Conservation (phyloP, 2,888 invertebrate genomes). For the Peribatodes rhomboidaria region DNA sequence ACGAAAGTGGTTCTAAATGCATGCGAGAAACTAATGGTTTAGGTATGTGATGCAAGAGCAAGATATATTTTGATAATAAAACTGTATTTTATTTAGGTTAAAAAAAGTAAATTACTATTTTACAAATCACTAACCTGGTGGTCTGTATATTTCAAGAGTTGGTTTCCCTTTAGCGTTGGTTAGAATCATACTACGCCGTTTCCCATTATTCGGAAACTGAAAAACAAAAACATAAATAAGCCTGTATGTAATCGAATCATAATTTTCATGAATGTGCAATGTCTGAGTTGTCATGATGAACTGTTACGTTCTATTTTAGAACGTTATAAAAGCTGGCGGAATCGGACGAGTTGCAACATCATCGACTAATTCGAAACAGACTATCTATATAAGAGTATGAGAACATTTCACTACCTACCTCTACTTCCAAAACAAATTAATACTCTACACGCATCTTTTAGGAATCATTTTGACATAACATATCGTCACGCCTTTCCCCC, state of each 20-base stretch:
- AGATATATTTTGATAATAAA: background rate
- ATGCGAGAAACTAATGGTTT: background rate
- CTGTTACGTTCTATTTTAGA: conserved; percentile 65
- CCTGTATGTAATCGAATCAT: conserved; percentile 21
- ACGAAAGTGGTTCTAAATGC: background rate
- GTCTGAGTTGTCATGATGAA: conserved; percentile 40
- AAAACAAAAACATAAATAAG: conserved; percentile 48
- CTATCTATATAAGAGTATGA: conserved; percentile 43
- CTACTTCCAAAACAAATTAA: background rate
- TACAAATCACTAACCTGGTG: conserved; percentile 90
- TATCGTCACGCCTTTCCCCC: no score
- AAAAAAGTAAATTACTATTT: background rate
- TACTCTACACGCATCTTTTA: no score
- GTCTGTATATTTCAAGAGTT: conserved; percentile 95
- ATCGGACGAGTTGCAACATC: conserved; percentile 40
- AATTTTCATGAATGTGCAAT: conserved; percentile 33
- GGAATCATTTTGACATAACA: no score
- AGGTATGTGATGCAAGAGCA: background rate
- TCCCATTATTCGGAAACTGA: conserved; percentile 88
- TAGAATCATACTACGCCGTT: conserved; percentile 91
- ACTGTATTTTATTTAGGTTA: background rate
- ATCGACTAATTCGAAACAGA: conserved; percentile 57
- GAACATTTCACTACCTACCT: background rate
- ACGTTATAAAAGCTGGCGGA: conserved; percentile 34
- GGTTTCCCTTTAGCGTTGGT: conserved; percentile 91